phyloP scores from a whole-genome alignment of 2,888 invertebrate species.

The Cheilosia grossa region DNA sequence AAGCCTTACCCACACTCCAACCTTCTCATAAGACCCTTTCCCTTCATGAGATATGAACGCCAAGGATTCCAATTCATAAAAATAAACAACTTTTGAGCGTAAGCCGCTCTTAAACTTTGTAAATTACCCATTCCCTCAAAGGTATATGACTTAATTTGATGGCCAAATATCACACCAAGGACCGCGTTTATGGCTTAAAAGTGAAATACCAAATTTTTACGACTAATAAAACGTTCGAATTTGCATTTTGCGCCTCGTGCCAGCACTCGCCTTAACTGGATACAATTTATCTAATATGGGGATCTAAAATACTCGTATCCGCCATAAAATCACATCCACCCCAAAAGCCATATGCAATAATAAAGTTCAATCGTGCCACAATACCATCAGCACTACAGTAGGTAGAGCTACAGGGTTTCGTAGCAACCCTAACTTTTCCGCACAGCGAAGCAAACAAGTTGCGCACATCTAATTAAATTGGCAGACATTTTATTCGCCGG shows the following conservation, averaged over 20 bases:
- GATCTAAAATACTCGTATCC: constrained; percentile 35
- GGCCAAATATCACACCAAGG: neutral
- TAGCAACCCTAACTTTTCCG: constrained; percentile 38
- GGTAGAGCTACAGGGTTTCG: neutral
- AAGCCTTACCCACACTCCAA: too few species aligned
- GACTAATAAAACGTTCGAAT: constrained; percentile 2
- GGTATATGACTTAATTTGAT: neutral
- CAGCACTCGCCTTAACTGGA: neutral
- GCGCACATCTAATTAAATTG: constrained; percentile 60
- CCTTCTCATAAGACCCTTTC: too few species aligned
- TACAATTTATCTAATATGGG: constrained; percentile 4
- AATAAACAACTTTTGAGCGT: neutral
- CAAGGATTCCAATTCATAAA: too few species aligned
- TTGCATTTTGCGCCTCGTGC: neutral
- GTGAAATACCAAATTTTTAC: constrained; percentile 14
- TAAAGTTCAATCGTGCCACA: neutral
- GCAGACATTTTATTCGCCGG: constrained; percentile 36
- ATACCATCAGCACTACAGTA: neutral
- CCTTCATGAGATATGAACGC: too few species aligned
- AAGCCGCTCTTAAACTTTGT: too few species aligned
- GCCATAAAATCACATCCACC: constrained; percentile 39
- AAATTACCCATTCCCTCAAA: neutral
- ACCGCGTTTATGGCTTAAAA: neutral
- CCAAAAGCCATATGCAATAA: neutral
- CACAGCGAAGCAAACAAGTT: constrained; percentile 48